phyloP scores from a whole-genome alignment of 2,888 invertebrate species.

The Xestia sexstrigata region DNA sequence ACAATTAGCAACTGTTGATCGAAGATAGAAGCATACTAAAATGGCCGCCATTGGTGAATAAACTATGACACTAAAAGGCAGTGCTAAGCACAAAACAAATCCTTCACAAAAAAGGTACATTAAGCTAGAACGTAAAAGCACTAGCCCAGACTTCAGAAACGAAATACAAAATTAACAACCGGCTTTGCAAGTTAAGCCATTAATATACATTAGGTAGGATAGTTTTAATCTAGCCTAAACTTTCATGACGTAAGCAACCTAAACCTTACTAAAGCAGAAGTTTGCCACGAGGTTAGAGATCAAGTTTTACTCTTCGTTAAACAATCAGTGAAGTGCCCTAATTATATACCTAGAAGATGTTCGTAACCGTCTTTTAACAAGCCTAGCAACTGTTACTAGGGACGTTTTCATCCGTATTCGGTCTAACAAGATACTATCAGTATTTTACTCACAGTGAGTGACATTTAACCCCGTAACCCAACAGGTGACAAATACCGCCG shows the following conservation, averaged over 20 bases:
- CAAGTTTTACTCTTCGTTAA: constrained; percentile 37
- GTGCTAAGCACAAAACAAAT: neutral
- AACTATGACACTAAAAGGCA: neutral
- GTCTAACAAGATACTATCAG: constrained; percentile 3
- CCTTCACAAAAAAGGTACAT: neutral
- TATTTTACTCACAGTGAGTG: constrained; percentile 37
- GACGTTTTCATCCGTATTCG: neutral
- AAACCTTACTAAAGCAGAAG: constrained; percentile 7
- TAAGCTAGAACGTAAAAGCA: neutral
- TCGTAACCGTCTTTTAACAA: neutral
- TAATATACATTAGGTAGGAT: constrained; percentile 33
- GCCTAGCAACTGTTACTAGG: neutral
- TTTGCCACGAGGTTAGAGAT: constrained; percentile 32
- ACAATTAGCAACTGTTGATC: too few relatives aligned
- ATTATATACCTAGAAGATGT: constrained; percentile 11
- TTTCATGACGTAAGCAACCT: constrained; percentile 12
- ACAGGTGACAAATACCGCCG: constrained; percentile 36
- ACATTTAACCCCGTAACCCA: constrained; percentile 30
- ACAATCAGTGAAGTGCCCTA: constrained; percentile 30
- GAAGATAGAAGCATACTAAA: neutral
- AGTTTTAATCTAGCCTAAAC: constrained; percentile 17
- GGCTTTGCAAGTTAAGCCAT: constrained; percentile 26
- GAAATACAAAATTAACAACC: constrained; percentile 18
- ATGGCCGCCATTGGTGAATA: too few relatives aligned
- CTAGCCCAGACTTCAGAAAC: neutral